Evolutionary conservation across 2,113 vertebrate species (phyloP), one percentile per base, ranked within the genome.

Genomic region (Accipiter virgatus): DNA sequence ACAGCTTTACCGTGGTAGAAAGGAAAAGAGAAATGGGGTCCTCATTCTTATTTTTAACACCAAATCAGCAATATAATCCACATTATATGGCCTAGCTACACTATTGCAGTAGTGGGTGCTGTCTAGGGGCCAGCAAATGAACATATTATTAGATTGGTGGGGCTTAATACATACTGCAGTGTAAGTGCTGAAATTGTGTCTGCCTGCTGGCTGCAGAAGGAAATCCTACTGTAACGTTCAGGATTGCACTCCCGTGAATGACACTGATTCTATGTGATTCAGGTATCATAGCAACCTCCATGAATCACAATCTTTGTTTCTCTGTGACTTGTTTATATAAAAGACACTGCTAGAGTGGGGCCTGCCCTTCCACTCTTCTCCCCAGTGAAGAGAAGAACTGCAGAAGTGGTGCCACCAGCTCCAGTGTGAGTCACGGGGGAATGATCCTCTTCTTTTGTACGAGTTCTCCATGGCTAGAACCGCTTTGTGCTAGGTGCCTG

Each of bases 241-340:
- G 25, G 80, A 67, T 32, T 78, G 63, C 68, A 43, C 40, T 87
- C 22, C 40, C 1, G 4, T 85, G 83, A 95, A 75, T 79, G 91
- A 89, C 68, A 82, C 62, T 0, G 1, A 82, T 18, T 48, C 47
- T 81, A 43, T 0, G 2, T 0, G 7, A 80, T 58, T 48, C 48
- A 91, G 66, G 86, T 96, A 91, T 68, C 88, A 85, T 73, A 95
- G 94, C 86, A 96, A 95, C 84, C 62, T 79, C 40, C 23, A 27
- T 73, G 84, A 86, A 65, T 72, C 56, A 91, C 0, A 0, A 61
- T 89, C 72, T 83, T 75, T 93, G 73, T 88, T 95, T 68, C 66
- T 73, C 89, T 65, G 40, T 89, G 70, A 61, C 66, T 93, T 68
- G 70, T 73, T 93, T 89, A 45, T 87, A 42, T 7, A 42, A 85